A percentile compares a stretch with the other conserved stretches of the same genome.
phyloP scores from a whole-genome alignment of 1,140 invertebrate genomes.

The Bombus turneri region DNA sequence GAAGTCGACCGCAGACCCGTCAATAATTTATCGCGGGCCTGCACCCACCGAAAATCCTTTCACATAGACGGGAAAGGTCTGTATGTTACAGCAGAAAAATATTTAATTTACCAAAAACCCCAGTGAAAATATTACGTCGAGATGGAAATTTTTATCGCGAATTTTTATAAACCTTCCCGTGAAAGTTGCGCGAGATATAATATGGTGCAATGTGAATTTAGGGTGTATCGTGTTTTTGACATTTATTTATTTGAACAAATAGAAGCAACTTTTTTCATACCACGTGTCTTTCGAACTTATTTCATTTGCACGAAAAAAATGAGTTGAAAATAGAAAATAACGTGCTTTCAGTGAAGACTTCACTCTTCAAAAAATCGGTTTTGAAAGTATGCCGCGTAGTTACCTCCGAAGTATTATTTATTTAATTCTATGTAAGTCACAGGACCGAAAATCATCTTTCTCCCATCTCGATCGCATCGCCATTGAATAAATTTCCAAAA shows the following conservation, averaged over 20 bases:
- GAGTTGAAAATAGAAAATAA: too few relatives aligned
- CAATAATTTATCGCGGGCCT: slow-evolving; percentile 59
- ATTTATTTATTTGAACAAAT: neutral
- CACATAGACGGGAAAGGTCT: neutral
- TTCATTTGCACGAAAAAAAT: neutral
- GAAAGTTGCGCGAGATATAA: neutral
- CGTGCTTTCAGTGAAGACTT: too few relatives aligned
- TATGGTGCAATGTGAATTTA: neutral
- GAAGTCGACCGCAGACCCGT: slow-evolving; percentile 55
- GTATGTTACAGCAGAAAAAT: slow-evolving; percentile 30
- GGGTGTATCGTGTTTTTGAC: neutral
- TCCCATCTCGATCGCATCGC: too few relatives aligned
- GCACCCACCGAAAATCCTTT: slow-evolving; percentile 48
- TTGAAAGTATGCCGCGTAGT: too few relatives aligned
- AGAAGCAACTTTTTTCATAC: neutral
- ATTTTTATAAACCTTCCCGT: neutral
- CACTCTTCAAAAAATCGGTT: too few relatives aligned
- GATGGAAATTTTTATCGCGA: neutral
- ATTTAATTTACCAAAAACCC: slow-evolving; percentile 39
- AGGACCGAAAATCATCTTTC: too few relatives aligned
- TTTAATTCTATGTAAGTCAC: too few relatives aligned
- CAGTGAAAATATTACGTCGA: neutral
- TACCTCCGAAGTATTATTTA: too few relatives aligned
- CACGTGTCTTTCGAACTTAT: neutral
- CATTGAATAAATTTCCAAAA: too few relatives aligned